Percentiles rank a stretch among this genome's conserved stretches.
Conservation (phyloP, 1,140 invertebrate species). For the Brachystomella parvula region DNA sequence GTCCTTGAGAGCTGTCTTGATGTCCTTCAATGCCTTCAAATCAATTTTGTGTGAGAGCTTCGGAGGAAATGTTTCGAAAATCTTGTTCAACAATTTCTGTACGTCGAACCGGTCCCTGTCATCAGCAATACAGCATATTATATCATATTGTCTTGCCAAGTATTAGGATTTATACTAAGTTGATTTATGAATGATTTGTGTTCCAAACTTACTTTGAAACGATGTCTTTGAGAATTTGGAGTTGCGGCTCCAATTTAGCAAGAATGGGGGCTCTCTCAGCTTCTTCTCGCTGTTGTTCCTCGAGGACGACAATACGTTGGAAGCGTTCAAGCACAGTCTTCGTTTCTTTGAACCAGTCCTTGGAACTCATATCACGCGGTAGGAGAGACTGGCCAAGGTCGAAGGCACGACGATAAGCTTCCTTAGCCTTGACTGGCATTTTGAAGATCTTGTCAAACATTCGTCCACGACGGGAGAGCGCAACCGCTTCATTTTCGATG, state of each 20-base stretch:
- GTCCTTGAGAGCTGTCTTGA: conserved; percentile 12
- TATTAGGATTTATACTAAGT: too few relatives aligned
- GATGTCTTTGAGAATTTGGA: conserved; percentile 15
- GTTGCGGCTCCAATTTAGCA: background rate
- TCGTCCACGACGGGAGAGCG: conserved; percentile 3
- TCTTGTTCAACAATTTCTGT: background rate
- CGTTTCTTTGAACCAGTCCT: conserved; percentile 6
- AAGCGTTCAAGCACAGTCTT: conserved; percentile 2
- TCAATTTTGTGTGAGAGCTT: conserved; percentile 2
- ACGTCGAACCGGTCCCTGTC: background rate
- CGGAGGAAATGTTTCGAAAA: conserved; percentile 16
- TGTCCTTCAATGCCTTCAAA: background rate
- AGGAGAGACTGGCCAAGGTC: conserved; percentile 9
- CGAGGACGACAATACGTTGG: background rate
- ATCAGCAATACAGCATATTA: background rate
- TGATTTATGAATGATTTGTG: too few relatives aligned
- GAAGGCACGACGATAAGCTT: conserved; percentile 17
- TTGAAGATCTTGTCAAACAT: conserved; percentile 17
- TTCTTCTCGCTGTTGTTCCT: conserved; percentile 9
- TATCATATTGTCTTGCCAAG: too few relatives aligned
- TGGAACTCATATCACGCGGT: conserved; percentile 6
- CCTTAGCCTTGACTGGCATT: background rate
- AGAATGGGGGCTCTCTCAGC: conserved; percentile 11
- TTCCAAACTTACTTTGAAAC: too few relatives aligned
- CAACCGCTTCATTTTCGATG: conserved; percentile 20